Evolutionary conservation across 2,113 vertebrate species (phyloP), one percentile per base, ranked within the genome.

Genomic region (Dolichotis patagonum): DNA sequence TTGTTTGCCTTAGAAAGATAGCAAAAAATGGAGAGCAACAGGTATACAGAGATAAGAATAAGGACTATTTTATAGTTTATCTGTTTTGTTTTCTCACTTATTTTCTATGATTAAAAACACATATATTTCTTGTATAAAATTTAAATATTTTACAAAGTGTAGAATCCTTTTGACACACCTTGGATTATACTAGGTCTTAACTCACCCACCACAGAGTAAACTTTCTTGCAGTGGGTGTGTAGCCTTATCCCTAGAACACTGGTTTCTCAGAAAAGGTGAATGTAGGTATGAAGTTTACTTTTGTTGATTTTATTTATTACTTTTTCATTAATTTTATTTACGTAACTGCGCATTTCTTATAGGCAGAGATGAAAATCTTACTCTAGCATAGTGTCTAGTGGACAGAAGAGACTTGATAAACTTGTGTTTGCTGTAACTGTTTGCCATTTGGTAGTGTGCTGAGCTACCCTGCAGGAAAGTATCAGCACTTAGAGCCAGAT

Each of bases 51-150:
- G 56, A 87, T 32, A 49, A 92, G 92, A 32, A 28, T 52, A 58
- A 84, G 38, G 22, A 73, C 5, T 46, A 5, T 46, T 63, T 38
- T 10, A 32, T 88, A 35, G 9, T 43, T 92, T 75, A 1, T 54
- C 32, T 12, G 67, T 87, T 28, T 14, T 20, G 4, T 41, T 19
- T 7, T 46, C 28, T 67, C 30, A 93, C 49, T 91, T 60, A 41
- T 87, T 85, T 90, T 87, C n/a, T 35, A 3, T 87, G 30, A 85
- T 73, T 86, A 77, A 13, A 77, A 91, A 80, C 73, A 63, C 88
- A 75, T 73, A 82, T 5, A 5, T 32, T 83, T 3, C 20, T 80
- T 88, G 60, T 77, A 58, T 54, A 92, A 90, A 94, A 92, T 56
- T 67, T 22, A 92, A 92, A 19, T 67, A 56, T 13, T 90, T 58